phyloP scores from a whole-genome alignment of 2,888 invertebrate genomes.

The Pollenia labialis region DNA sequence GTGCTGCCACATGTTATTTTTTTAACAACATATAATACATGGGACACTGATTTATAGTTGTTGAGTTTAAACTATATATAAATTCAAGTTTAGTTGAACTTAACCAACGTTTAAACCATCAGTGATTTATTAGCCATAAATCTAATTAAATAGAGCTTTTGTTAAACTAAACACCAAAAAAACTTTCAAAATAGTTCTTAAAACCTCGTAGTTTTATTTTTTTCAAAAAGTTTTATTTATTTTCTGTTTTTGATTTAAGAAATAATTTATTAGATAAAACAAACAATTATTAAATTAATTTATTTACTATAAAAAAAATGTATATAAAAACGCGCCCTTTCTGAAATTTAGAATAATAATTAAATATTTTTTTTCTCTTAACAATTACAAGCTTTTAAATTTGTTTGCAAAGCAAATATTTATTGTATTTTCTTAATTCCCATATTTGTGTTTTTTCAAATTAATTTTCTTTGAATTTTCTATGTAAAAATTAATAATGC shows the following conservation, averaged over 20 bases:
- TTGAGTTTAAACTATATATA: no score
- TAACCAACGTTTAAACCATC: no score
- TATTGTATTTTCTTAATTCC: conserved; percentile 19
- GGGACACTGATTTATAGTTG: no score
- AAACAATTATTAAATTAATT: no score
- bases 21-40: no score
- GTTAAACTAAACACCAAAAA: no score
- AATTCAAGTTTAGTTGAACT: no score
- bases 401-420: conserved; percentile 69
- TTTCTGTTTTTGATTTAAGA: neutral
- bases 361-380: conserved; percentile 9
- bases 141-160: no score
- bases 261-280: neutral
- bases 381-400: conserved; percentile 63
- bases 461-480: conserved; percentile 5
- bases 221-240: neutral
- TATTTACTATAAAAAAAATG: neutral
- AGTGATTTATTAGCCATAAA: no score
- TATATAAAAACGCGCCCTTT: conserved; percentile 41
- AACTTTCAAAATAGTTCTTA: no score
- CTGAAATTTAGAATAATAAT: conserved; percentile 20
- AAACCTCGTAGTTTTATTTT: no score
- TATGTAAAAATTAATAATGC: conserved; percentile 44
- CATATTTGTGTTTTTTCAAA: neutral
- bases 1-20: no score